Evolutionary conservation across 2,113 vertebrate species (phyloP), one percentile per base, ranked within the genome.

Genomic region (Hemiprocne comata): DNA sequence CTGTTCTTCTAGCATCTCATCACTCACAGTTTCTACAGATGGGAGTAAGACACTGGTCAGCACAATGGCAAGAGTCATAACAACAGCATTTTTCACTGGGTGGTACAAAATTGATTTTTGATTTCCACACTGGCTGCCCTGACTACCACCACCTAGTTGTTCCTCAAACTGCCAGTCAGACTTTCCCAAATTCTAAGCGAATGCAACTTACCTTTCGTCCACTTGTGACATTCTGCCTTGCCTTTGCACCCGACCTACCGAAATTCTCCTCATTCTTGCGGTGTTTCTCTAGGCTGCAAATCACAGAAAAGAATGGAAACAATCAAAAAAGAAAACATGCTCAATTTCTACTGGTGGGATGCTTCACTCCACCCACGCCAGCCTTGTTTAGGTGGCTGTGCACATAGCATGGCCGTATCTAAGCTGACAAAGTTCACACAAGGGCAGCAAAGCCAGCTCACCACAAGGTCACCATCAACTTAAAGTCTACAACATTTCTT

Each of bases 291-390:
- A 77, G 92, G 85, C 85, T 80, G 55, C 0, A 0, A 85, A 91
- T 93, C 83, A 77, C 65, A 91, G 61, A 40, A 51, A 94, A 94
- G 78, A 93, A 96, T 90, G 90, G 85, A 64, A 96, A 92, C 66
- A 69, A 88, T 85, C 75, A 67, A 87, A 79, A 96, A 91, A 74
- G 61, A 89, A 89, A 95, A 95, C 72, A 94, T 1, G 1, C 18
- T 66, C 20, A 42, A 58, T 71, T 94, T 90, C 50, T 66, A 31
- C 51, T 12, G 14, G 67, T 75, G 58, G n/a, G 81, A 87, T 77
- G 62, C 67, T 79, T 76, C 54, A 54, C 58, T 90, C 70, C 78
- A 76, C 78, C 82, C 62, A 17, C 67, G 33, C 8, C 1, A 4
- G 60, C 46, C 64, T 79, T 64, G 12, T 65, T 87, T 54, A 70